Conservation (phyloP, 2,888 invertebrate species). For the Metopia argyrocephala region DNA sequence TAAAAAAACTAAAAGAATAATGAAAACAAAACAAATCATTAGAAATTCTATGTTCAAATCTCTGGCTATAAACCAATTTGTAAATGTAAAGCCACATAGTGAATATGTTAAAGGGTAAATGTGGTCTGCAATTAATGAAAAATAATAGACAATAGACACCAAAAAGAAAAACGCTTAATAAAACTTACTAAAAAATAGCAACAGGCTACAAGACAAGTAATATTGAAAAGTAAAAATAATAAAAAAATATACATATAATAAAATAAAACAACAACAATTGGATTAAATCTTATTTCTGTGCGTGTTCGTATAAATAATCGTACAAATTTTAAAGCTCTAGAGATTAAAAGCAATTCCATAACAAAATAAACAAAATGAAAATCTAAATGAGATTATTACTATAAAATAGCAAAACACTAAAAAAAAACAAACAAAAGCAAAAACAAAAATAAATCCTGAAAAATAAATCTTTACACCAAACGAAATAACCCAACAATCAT, state of each 20-base stretch:
- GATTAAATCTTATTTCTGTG: constrained; percentile 42
- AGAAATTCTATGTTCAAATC: neutral
- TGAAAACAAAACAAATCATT: neutral
- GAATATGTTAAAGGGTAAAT: too few relatives aligned
- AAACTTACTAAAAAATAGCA: neutral
- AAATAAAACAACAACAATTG: constrained; percentile 4
- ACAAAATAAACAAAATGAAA: neutral
- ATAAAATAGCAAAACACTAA: neutral
- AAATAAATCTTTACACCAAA: neutral
- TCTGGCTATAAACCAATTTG: neutral
- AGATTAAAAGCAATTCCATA: constrained; percentile 8
- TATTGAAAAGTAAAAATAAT: neutral
- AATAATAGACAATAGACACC: neutral
- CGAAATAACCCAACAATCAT: neutral
- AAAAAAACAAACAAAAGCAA: neutral
- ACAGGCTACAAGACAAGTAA: neutral
- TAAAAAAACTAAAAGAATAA: neutral
- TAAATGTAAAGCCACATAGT: too few relatives aligned
- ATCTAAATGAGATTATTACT: constrained; percentile 32
- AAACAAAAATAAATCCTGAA: neutral
- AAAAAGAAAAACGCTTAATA: neutral
- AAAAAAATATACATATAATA: neutral
- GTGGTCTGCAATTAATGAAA: neutral
- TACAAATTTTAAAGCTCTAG: constrained; percentile 33
- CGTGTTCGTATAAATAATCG: constrained; percentile 40